Base-by-base conservation (phyloP, 2,888 invertebrate species). In the Clepsis dumicolana region DNA sequence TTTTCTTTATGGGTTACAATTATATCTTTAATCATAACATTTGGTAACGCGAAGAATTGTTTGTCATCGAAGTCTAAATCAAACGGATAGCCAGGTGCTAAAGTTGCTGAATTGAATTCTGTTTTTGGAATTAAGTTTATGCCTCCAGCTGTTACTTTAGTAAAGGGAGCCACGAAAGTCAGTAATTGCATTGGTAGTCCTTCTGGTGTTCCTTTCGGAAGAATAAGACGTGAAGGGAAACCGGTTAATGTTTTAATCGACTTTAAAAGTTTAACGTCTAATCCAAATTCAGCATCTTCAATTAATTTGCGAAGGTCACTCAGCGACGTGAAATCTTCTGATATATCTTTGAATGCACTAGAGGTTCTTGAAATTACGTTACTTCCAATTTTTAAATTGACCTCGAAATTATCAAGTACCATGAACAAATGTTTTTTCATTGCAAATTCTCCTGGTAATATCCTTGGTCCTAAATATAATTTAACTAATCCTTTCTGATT, bases 401-500 rank as follows among this genome's bases (percentile, higher is more conserved):
- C 87, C 77, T 94, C 87, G 87, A 96, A 95, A 67, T 85, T 85
- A 78, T 96, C 96, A 18, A 96, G 82, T 76, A 95, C 86, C 67
- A 94, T 93, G 76, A 95, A 96, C 72, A 94, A 89, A 74, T 94
- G 94, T 86, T 88, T 94, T 88, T 78, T 95, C 78, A 72, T 84
- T 75, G 83, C 79, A 54, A 94, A 89, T 75, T 94, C 93, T 64
- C 94, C 94, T 44, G 94, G 94, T 79, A 95, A 94, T 73, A 94
- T 94, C 87, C 95, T 96, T 3, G 97, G 97, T 68, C 96, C 96
- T 41, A 96, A 82, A 90, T 95, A 97, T 52, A 96, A 88, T 77
- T 95, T 95, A 10, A 96, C 87, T 38, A 95, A 86, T 14, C 94
- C 95, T 79, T 95, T 95, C 72, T 92, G 92, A 2, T 90, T 81